A percentile compares a stretch with the other conserved stretches of the same genome.
Conservation (phyloP, 2,113 vertebrate species). For the Elgaria multicarinata region DNA sequence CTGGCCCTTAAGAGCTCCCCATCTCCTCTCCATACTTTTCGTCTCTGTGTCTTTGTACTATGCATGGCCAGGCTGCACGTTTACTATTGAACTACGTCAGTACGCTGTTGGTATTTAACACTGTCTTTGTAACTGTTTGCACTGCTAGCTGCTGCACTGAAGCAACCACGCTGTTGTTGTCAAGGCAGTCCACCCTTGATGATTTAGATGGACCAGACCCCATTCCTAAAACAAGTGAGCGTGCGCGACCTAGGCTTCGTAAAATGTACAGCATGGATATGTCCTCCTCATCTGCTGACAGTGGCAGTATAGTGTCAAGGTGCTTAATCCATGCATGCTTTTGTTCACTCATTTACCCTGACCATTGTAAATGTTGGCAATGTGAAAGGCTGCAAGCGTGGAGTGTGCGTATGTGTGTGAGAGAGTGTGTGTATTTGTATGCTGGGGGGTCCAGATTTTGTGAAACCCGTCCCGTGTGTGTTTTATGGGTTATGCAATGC, state of each 20-base stretch:
- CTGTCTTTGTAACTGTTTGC: slow-evolving; percentile 84
- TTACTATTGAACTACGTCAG: slow-evolving; percentile 52
- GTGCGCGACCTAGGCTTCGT: slow-evolving; percentile 92
- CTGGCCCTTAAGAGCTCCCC: slow-evolving; percentile 53
- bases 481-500: no score
- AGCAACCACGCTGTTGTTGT: slow-evolving; percentile 93
- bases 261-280: slow-evolving; percentile 95
- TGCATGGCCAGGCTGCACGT: slow-evolving; percentile 69
- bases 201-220: slow-evolving; percentile 93
- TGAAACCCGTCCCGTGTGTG: no score
- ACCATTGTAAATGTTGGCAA: slow-evolving; percentile 41
- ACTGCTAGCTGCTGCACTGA: slow-evolving; percentile 94
- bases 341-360: slow-evolving; percentile 67
- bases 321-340: slow-evolving; percentile 84
- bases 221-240: slow-evolving; percentile 98
- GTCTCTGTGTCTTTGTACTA: slow-evolving; percentile 55
- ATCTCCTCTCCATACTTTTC: slow-evolving; percentile 48
- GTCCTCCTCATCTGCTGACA: slow-evolving; percentile 95
- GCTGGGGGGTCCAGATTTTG: no score
- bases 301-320: slow-evolving; percentile 95
- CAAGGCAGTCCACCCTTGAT: slow-evolving; percentile 97
- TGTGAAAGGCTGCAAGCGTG: neutral
- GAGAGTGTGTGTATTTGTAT: neutral
- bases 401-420: no score
- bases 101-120: slow-evolving; percentile 72